Evolutionary conservation across 2,797 vertebrate species (phyloP), one percentile per base, ranked within the genome.

Genomic region (Echeneis naucrates): DNA sequence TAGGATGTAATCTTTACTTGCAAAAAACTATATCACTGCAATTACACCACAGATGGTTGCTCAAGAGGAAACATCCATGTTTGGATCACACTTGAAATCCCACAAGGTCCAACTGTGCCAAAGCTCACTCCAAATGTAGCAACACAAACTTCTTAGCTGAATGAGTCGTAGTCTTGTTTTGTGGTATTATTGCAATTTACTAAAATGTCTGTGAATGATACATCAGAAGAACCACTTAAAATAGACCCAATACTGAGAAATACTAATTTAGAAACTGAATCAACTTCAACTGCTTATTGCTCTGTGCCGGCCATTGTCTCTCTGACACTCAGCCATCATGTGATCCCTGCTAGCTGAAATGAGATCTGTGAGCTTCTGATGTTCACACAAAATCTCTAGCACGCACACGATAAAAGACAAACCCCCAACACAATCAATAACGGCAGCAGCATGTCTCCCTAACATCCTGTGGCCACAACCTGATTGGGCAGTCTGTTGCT

Each of bases 401-500:
- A n/a, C 47, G 40, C 24, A 54, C 3, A 53, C 30, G 63, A 51
- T 17, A 30, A 24, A 10, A 56, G 12, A 47, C 33, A 35, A 19
- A 14, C 72, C 19, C 63, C 47, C 63, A 51, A 60, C 14, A 61
- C 4, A 73, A 83, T 77, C 72, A 83, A 79, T 81, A 72, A 61
- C 17, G 38, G 52, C 38, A 62, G 63, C 71, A 37, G 69, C 37
- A 51, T 2, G 33, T 30, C 82, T 73, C 50, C 69, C 68, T 65
- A 61, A 52, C 68, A 72, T 62, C 44, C 45, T 26, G 51, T 12
- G 13, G 67, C 66, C 10, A 11, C 11, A 4, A 44, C 30, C 6
- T 2, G 77, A 83, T 71, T 82, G 81, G 84, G 1, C 16, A 12
- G 27, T 14, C 72, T 68, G 83, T 86, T 85, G 81, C 83, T 72